Conservation (phyloP, 2,113 vertebrate species). For the Myxocyprinus asiaticus region DNA sequence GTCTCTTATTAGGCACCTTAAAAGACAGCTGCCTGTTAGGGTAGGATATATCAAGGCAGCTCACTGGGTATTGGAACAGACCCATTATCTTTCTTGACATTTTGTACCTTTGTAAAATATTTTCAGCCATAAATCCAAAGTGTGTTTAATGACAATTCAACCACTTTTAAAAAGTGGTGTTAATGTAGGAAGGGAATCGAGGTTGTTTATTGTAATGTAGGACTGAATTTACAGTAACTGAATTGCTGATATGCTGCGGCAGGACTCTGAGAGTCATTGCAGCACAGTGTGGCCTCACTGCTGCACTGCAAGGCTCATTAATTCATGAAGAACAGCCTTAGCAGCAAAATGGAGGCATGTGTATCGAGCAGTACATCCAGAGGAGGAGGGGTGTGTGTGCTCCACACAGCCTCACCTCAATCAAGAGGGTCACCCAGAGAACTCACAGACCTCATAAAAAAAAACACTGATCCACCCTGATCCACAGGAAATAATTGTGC, state of each 20-base stretch:
- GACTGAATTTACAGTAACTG: slow-evolving; percentile 7
- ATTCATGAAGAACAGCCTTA: slow-evolving; percentile 45
- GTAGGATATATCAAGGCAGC: too few species aligned
- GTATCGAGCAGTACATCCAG: neutral
- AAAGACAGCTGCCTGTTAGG: too few species aligned
- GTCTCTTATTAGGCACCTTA: too few species aligned
- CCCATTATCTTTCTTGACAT: neutral
- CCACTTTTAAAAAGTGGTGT: neutral
- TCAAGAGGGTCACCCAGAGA: slow-evolving; percentile 6
- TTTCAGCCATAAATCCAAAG: neutral
- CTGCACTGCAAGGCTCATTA: slow-evolving; percentile 39
- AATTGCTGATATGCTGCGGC: slow-evolving; percentile 26
- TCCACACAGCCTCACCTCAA: neutral
- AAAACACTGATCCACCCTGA: neutral
- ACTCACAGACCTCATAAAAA: neutral
- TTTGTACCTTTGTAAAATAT: neutral
- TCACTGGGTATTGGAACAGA: too few species aligned
- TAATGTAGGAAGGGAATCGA: neutral
- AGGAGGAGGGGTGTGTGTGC: slow-evolving; percentile 8
- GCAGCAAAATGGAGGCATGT: slow-evolving; percentile 30
- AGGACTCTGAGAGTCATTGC: slow-evolving; percentile 20
- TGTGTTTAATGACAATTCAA: neutral
- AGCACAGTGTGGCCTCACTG: slow-evolving; percentile 6
- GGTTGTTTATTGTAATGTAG: neutral
- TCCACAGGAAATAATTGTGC: neutral